Conservation (phyloP, 2,797 vertebrate genomes). For the Tokudaia tokunoshimensis region DNA sequence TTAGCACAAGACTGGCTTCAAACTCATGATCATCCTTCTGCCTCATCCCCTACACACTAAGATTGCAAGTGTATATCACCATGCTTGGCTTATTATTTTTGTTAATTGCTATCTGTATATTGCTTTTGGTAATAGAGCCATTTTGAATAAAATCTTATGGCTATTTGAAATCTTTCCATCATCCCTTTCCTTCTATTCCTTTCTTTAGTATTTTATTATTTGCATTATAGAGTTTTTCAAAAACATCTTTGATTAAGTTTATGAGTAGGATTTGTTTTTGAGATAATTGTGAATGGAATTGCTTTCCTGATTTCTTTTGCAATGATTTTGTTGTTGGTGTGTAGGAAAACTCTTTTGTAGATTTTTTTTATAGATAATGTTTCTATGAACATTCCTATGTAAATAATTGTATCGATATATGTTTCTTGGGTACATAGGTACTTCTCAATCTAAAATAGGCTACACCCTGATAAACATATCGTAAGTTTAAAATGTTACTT, state of each 20-base stretch:
- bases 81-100: background rate
- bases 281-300: background rate
- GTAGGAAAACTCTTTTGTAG: background rate
- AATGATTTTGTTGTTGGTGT: background rate
- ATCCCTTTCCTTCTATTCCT: background rate
- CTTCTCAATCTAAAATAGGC: background rate
- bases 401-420: background rate
- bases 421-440: background rate
- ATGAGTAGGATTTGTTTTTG: background rate
- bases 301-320: background rate
- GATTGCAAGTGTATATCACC: background rate
- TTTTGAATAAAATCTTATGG: background rate
- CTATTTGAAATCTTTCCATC: background rate
- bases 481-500: background rate
- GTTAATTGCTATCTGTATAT: background rate
- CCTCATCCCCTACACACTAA: background rate
- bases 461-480: background rate
- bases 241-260: background rate
- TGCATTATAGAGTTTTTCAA: background rate
- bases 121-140: background rate
- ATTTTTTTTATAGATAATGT: background rate
- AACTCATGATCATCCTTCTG: background rate
- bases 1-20: background rate
- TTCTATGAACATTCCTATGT: background rate
- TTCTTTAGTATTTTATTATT: background rate